These are phyloP conservation scores for Phyllostomus hastatus DNA, from an alignment of 2,113 vertebrate genomes.

Conservation along the genomic window DNA sequence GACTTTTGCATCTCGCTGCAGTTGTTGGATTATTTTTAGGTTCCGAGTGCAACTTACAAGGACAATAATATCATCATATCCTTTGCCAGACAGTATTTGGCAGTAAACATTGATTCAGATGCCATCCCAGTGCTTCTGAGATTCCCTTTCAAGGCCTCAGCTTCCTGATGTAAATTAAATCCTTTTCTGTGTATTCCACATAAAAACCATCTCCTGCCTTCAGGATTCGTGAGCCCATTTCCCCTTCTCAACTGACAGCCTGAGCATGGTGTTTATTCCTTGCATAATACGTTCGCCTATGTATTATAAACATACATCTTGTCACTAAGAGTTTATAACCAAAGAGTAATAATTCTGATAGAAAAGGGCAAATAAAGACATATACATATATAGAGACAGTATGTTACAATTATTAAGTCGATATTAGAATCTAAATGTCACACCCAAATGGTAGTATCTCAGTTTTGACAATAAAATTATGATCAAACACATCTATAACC, in stretches of 20 bases:
- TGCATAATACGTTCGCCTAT: neutral
- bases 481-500: neutral
- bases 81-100: neutral
- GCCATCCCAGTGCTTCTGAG: neutral
- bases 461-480: neutral
- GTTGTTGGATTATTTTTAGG: neutral
- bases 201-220: neutral
- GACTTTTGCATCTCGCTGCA: neutral
- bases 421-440: neutral
- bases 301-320: neutral
- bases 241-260: neutral
- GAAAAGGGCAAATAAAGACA: neutral
- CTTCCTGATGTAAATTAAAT: neutral
- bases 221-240: neutral
- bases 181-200: neutral
- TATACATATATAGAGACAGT: neutral
- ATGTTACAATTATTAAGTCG: neutral
- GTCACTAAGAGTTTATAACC: neutral
- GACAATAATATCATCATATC: constrained; percentile 4
- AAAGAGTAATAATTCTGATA: neutral
- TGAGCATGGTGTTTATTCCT: neutral
- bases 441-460: neutral
- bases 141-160: neutral
- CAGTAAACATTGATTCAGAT: constrained; percentile 18
- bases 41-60: neutral